These are phyloP conservation scores for Ginglymostoma cirratum DNA, from an alignment of 2,113 vertebrate species.

Conservation along the genomic window DNA sequence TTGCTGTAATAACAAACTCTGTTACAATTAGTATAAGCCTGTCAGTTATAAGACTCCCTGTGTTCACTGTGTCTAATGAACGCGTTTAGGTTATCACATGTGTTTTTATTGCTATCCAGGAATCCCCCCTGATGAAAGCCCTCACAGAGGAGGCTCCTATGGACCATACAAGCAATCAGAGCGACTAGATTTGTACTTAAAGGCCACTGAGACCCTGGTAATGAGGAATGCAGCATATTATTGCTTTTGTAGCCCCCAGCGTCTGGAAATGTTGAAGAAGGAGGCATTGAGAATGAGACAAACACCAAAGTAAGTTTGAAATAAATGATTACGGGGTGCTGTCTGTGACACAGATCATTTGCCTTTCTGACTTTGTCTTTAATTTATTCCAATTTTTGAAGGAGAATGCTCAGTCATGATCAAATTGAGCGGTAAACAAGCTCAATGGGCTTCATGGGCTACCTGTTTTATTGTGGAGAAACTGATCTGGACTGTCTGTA, in stretches of 20 bases:
- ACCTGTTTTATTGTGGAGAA: not conserved
- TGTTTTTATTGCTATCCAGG: conserved; percentile 53
- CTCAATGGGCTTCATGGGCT: not conserved
- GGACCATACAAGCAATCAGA: conserved; percentile 83
- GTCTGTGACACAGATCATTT: not conserved
- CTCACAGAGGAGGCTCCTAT: conserved; percentile 58
- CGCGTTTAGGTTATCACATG: not conserved
- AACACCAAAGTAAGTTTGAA: conserved; percentile 65
- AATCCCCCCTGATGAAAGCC: conserved; percentile 82
- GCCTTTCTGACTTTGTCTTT: not conserved
- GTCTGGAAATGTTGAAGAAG: conserved; percentile 79
- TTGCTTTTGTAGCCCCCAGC: conserved; percentile 80
- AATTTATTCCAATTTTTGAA: not conserved
- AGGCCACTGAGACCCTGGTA: conserved; percentile 56
- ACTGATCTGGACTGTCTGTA: not conserved
- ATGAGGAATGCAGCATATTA: conserved; percentile 65
- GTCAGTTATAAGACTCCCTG: not conserved
- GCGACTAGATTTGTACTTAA: conserved; percentile 66
- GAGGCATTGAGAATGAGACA: conserved; percentile 71
- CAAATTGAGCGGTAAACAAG: not conserved
- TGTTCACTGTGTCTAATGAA: not conserved
- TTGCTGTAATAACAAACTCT: not conserved
- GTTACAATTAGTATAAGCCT: not conserved
- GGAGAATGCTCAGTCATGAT: not conserved
- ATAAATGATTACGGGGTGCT: rapidly evolving